phyloP scores from a whole-genome alignment of 2,888 invertebrate species.

The Caenorhabditis sp. region DNA sequence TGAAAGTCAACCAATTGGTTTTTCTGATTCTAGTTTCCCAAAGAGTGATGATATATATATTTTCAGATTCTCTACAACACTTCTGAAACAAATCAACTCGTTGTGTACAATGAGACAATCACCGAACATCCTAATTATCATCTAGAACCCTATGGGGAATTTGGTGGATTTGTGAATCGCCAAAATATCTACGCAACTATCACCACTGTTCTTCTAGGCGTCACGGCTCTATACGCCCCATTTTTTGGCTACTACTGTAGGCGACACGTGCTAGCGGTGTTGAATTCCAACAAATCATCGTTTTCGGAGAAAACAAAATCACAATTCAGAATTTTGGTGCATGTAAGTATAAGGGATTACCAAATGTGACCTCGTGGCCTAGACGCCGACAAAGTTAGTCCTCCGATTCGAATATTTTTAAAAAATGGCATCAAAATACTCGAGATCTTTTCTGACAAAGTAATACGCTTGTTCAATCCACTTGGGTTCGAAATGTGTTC shows the following conservation, averaged over 20 bases:
- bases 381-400: too few species aligned
- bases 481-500: too few species aligned
- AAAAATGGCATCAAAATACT: too few species aligned
- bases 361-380: background rate
- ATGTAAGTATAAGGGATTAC: conserved; percentile 21
- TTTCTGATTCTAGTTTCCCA: too few species aligned
- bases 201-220: conserved; percentile 1
- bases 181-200: conserved; percentile 16
- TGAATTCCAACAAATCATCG: conserved; percentile 2
- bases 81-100: conserved; percentile 9
- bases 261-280: conserved; percentile 9
- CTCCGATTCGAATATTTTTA: too few species aligned
- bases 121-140: conserved; percentile 18
- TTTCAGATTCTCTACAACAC: conserved; percentile 30
- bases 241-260: conserved; percentile 15
- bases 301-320: conserved; percentile 4
- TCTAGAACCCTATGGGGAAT: conserved; percentile 9
- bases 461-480: too few species aligned
- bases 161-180: conserved; percentile 26
- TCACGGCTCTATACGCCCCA: conserved; percentile 1
- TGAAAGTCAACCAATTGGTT: too few species aligned
- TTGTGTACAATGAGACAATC: conserved; percentile 22
- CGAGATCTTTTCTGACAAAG: too few species aligned
- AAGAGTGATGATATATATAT: too few species aligned
- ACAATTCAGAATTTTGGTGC: conserved; percentile 17